Evolutionary conservation across 2,888 invertebrate species (phyloP), one percentile per base, ranked within the genome.

Genomic region (Pollenia angustigena): DNA sequence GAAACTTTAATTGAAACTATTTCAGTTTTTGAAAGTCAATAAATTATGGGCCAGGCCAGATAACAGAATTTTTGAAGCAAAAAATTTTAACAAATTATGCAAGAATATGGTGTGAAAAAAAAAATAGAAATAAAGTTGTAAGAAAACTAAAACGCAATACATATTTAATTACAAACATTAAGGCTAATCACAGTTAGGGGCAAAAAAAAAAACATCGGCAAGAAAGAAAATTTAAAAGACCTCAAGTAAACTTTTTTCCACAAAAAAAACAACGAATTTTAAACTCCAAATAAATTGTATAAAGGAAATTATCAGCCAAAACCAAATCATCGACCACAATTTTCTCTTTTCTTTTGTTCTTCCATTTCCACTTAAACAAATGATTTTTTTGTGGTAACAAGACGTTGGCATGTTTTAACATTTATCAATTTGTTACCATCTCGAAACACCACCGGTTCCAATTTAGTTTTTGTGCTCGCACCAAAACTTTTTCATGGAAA

Each of bases 391-490:
- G 80, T 58, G 84, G 85, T 86, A 89, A 89, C 90, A 89, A 88
- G 86, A 82, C 76, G 87, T 81, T 85, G 80, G 88, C 89, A 85
- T 89, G 88, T 79, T 86, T 84, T 88, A 82, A 85, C 88, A 86
- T 89, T 90, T 89, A 91, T 91, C 91, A 89, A 88, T 89, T 89
- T 85, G 86, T 88, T 88, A 90, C 89, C 88, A 90, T 91, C 88
- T 89, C 85, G 80, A 66, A 85, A 82, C 79, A 82, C 71, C 79
- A 75, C 62, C 76, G 75, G 75, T 69, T 75, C 68, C 52, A 44
- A 69, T 69, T 52, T 50, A 60, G 56, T 40, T 64, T 50, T 62
- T 23, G n/a, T 32, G 32, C 32, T 32, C 32, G 32, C 4, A 32
- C 6, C 32, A 6, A 32, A 32, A 6, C 4, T 56, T 64, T 23